Base-by-base conservation (phyloP, 2,888 invertebrate genomes). In the Habroteleia sp. region DNA sequence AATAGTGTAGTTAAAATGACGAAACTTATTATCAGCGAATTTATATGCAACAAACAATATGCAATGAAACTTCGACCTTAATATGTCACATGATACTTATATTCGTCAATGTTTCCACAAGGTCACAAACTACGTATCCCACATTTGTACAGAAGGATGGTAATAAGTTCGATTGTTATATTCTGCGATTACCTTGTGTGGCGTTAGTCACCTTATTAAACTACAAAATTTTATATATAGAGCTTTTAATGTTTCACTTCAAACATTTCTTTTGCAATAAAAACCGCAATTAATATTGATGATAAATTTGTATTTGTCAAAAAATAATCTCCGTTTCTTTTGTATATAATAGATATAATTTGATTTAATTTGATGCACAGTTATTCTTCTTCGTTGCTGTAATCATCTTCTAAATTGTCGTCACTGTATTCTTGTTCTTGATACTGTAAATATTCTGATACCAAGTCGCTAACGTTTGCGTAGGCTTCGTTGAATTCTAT, bases 401-500 rank as follows among this genome's bases (percentile, higher is more conserved):
- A 29, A 17, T 54, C 16, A n/a, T 44, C 48, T 6, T 50, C 42
- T 3, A 1, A 20, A 37, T 10, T 33, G 7, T 35, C 60, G 6
- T 33, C 35, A 0, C 27, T 35, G 4, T 42, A 20, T 20, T 20
- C 20, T 2, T 4, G 4, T 23, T 96, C 96, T 90, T 97, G 97
- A 90, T 97, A 97, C 89, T 97, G 96, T 89, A 97, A 96, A 89
- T 97, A 97, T 89, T 97, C 97, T 1, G 95, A 95, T 25, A 96
- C 94, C 89, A 96, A 90, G 87, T 96, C 96, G 86, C 95, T 97
- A 91, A 98, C 96, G 91, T 97, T 97, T 84, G 96, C 96, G 89
- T 98, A 97, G 0, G 98, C 97, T 87, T 98, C 97, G 62, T 95
- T 96, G 90, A 97, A 97, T 90, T 98, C 97, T 96, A 97, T 95